Base-by-base conservation (phyloP, 2,888 invertebrate species). In the Lypha dubia region DNA sequence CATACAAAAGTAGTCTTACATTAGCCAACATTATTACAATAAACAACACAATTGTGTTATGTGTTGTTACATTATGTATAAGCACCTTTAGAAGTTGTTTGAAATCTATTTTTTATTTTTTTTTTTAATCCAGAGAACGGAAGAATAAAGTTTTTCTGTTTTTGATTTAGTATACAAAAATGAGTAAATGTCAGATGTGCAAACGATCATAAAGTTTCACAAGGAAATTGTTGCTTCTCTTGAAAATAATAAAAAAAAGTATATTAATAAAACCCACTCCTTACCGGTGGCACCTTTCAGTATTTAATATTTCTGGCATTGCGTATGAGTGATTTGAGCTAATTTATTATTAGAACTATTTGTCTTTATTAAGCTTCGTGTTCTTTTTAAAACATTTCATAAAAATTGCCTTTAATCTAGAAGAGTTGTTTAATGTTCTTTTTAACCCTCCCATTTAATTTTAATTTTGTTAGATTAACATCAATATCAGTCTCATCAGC, bases 301-400 rank as follows among this genome's bases (percentile, higher is more conserved):
- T n/a, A 24, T 53, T 53, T 58, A 15, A 60, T 53, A 53, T 68
- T 83, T 35, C 35, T 28, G 11, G 56, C 63, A 41, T n/a, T 63
- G 51, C 38, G 13, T 77, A 62, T 83, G 60, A 83, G 32, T 73
- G 49, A 77, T 74, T 62, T 73, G 68, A 74, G 49, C 41, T 74
- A 68, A 74, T 79, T 83, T 79, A 65, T 79, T 79, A 70, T 83
- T 74, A 56, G 49, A 56, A 58, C 73, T 67, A 68, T 77, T 79
- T 74, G 74, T 56, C 28, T 65, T 6, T 51, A 63, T 83, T 79
- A 70, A 56, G 62, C 38, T 65, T 65, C 20, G 28, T 51, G 46
- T 60, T 56, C 13, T 32, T 62, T 51, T 51, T 62, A n/a, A 41
- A 65, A 51, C 53, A 79, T 67, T 68, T 68, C 44, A 76, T 65